These are phyloP conservation scores for Caenorhabditis becei DNA, from an alignment of 2,888 invertebrate genomes.

Conservation along the genomic window DNA sequence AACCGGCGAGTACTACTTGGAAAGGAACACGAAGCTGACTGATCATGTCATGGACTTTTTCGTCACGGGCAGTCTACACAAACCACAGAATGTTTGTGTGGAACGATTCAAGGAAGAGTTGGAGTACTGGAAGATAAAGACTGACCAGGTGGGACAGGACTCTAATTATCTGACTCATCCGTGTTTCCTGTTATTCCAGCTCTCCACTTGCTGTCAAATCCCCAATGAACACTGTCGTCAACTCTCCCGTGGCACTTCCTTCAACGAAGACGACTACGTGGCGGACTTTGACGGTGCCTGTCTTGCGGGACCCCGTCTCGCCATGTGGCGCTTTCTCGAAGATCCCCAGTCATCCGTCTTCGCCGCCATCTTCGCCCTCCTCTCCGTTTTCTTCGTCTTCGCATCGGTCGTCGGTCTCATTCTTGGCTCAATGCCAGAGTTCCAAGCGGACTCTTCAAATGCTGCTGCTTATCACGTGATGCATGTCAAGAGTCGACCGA, in stretches of 20 bases:
- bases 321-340: constrained; percentile 78
- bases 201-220: constrained; percentile 76
- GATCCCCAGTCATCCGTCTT: constrained; percentile 77
- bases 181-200: constrained; percentile 55
- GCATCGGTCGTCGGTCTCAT: constrained; percentile 79
- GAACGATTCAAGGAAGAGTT: constrained; percentile 80
- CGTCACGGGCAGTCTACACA: constrained; percentile 75
- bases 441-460: constrained; percentile 77
- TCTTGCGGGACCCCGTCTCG: constrained; percentile 66
- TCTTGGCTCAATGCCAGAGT: constrained; percentile 81
- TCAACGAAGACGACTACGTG: constrained; percentile 70
- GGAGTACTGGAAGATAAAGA: constrained; percentile 76
- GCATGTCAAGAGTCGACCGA: constrained; percentile 67
- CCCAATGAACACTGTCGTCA: constrained; percentile 59
- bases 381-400: constrained; percentile 80
- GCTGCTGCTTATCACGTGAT: constrained; percentile 77
- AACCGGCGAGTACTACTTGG: constrained; percentile 80
- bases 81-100: constrained; percentile 74
- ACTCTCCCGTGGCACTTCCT: constrained; percentile 55
- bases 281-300: constrained; percentile 76
- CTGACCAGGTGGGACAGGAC: constrained; percentile 76
- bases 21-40: constrained; percentile 75
- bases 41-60: constrained; percentile 80
- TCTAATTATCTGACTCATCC: no score
- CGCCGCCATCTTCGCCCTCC: constrained; percentile 76